phyloP scores from a whole-genome alignment of 2,113 vertebrate species.

The Numida meleagris region DNA sequence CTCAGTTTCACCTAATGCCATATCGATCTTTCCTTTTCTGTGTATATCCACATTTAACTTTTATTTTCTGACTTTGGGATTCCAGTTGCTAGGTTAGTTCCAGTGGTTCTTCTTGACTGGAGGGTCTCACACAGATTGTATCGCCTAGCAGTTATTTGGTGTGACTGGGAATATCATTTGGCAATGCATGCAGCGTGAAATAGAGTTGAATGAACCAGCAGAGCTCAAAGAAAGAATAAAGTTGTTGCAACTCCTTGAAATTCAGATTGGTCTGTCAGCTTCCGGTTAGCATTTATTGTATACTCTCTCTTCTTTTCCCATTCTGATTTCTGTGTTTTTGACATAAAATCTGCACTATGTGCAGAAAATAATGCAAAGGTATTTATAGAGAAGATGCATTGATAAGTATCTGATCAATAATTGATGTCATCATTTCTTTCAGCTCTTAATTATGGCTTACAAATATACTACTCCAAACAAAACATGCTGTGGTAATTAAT shows the following conservation, averaged over 20 bases:
- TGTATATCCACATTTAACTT: not conserved
- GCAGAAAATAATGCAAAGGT: not conserved
- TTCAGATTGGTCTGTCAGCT: not conserved
- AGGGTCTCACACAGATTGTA: not conserved
- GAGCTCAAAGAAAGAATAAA: not conserved
- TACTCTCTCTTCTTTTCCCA: not conserved
- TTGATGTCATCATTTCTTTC: conserved; percentile 13
- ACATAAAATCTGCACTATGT: not conserved
- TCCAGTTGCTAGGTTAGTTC: not conserved
- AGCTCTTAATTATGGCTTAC: not conserved
- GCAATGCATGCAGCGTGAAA: not conserved
- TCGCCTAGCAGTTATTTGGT: not conserved
- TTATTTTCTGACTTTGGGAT: fast-evolving
- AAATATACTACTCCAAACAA: not conserved
- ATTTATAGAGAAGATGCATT: not conserved
- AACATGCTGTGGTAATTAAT: not conserved
- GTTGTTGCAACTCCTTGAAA: not conserved
- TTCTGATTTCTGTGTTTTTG: not conserved
- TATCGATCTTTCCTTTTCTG: not conserved
- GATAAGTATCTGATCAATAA: not conserved
- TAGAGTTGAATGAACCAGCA: not conserved
- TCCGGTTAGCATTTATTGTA: not conserved
- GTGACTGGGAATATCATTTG: not conserved
- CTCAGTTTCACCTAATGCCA: fast-evolving
- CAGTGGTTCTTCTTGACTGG: not conserved